These are phyloP conservation scores for Limnephilus rhombicus DNA, from an alignment of 2,888 invertebrate species.

Conservation along the genomic window DNA sequence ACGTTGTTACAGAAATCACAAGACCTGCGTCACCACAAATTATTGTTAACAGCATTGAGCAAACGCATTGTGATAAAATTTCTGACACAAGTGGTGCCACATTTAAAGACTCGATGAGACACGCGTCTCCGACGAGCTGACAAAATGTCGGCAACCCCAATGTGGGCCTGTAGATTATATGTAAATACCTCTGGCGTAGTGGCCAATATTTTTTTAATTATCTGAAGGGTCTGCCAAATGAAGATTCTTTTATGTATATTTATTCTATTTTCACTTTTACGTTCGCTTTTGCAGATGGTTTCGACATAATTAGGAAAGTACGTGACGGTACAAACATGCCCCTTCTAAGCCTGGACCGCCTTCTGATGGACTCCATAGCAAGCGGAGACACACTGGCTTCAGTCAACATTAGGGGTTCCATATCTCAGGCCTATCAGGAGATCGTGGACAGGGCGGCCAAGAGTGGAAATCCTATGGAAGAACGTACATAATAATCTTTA, in stretches of 20 bases:
- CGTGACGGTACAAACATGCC: constrained; percentile 10
- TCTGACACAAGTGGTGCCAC: no score
- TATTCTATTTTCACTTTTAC: not conserved
- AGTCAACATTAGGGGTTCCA: constrained; percentile 40
- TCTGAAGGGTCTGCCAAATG: no score
- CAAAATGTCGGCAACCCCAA: no score
- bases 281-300: constrained; percentile 38
- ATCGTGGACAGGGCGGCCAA: constrained; percentile 13
- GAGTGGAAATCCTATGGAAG: constrained; percentile 5
- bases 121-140: no score
- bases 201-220: no score
- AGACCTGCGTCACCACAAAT: no score
- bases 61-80: no score
- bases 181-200: no score
- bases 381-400: constrained; percentile 17
- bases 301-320: constrained; percentile 21
- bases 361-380: constrained; percentile 41
- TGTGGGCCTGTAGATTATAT: no score
- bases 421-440: constrained; percentile 40
- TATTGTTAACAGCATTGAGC: no score
- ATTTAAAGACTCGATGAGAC: no score
- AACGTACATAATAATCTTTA: not conserved
- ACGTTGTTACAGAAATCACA: no score
- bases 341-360: constrained; percentile 30
- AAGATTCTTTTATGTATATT: not conserved